Percentiles rank a stretch among this genome's conserved stretches.
phyloP scores from a whole-genome alignment of 2,888 invertebrate genomes.

The Apotomis betuletana region DNA sequence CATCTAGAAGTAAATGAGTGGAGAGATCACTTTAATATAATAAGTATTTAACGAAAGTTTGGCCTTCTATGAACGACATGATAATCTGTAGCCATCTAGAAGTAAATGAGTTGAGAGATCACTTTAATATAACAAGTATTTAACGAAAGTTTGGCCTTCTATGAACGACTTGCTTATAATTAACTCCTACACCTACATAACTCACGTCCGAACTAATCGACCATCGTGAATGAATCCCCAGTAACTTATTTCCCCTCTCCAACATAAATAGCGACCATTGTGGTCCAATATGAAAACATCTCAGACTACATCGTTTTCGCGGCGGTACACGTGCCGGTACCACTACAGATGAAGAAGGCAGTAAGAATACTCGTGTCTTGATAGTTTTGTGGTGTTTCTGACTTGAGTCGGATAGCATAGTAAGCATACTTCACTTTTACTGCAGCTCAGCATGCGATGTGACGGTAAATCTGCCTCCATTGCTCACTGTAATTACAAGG shows the following conservation, averaged over 20 bases:
- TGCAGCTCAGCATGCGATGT: conserved; percentile 62
- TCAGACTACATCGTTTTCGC: not conserved
- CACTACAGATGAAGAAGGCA: not conserved
- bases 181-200: no score
- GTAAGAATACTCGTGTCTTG: not conserved
- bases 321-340: conserved; percentile 5
- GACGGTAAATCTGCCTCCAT: conserved; percentile 50
- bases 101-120: no score
- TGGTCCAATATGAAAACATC: conserved; percentile 1
- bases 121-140: no score
- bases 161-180: no score
- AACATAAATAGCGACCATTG: not conserved
- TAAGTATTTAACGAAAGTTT: no score
- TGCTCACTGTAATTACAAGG: conserved; percentile 23
- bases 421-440: conserved; percentile 66
- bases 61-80: no score
- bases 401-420: conserved; percentile 44
- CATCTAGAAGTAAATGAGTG: no score
- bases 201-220: not conserved
- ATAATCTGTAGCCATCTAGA: no score
- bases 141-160: no score
- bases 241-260: not conserved
- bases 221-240: not conserved
- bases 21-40: no score
- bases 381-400: not conserved